These are phyloP conservation scores for Ctenopoma multispine DNA, from an alignment of 2,797 vertebrate species.

Conservation along the genomic window DNA sequence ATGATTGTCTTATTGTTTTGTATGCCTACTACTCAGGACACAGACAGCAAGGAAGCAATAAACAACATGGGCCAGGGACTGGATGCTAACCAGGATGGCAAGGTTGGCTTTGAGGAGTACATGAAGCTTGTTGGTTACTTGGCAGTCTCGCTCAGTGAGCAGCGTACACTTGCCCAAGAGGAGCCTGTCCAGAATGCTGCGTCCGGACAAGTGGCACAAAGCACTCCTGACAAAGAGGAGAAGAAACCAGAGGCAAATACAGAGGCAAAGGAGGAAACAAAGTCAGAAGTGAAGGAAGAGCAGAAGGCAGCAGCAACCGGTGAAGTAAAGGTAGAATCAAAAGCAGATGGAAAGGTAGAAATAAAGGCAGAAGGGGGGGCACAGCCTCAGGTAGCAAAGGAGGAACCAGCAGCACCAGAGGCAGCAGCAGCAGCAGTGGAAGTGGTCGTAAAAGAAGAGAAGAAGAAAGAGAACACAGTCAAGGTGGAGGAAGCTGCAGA, in stretches of 20 bases:
- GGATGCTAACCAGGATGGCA: slow-evolving; percentile 81
- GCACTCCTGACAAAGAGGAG: slow-evolving; percentile 40
- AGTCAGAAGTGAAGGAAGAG: slow-evolving; percentile 34
- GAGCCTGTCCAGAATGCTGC: slow-evolving; percentile 58
- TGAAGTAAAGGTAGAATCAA: slow-evolving; percentile 48
- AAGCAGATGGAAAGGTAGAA: slow-evolving; percentile 29
- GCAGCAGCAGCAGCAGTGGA: slow-evolving; percentile 13
- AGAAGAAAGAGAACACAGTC: slow-evolving; percentile 28
- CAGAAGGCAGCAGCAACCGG: slow-evolving; percentile 24
- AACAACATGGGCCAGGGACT: slow-evolving; percentile 78
- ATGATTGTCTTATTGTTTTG: slow-evolving; percentile 34
- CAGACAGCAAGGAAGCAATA: slow-evolving; percentile 80
- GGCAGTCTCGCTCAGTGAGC: slow-evolving; percentile 75
- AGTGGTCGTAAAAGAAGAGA: slow-evolving; percentile 20
- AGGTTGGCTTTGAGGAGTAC: slow-evolving; percentile 85
- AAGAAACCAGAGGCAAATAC: slow-evolving; percentile 37
- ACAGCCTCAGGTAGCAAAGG: slow-evolving; percentile 22
- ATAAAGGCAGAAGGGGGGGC: slow-evolving; percentile 49
- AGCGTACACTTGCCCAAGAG: slow-evolving; percentile 48
- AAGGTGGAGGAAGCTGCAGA: slow-evolving; percentile 47
- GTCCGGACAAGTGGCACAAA: slow-evolving; percentile 50
- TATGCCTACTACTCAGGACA: slow-evolving; percentile 66
- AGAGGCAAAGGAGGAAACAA: slow-evolving; percentile 44
- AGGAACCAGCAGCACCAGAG: slow-evolving; percentile 9
- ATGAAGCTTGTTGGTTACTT: slow-evolving; percentile 84